phyloP scores from a whole-genome alignment of 2,888 invertebrate genomes.

The Dicroscelio sp. region DNA sequence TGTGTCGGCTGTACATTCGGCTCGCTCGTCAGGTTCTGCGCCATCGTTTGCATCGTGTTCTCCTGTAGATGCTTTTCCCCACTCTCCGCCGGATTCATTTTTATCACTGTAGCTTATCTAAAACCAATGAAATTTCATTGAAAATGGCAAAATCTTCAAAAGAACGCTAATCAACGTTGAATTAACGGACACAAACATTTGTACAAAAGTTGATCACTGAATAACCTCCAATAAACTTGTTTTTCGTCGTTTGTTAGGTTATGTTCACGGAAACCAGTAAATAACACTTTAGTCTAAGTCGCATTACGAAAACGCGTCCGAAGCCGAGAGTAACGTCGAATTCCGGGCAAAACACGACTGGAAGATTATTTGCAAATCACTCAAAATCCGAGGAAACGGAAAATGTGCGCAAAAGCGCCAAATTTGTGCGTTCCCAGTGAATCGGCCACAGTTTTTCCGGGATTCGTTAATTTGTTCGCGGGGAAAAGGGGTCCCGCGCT shows the following conservation, averaged over 20 bases:
- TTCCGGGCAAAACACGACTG: too few relatives aligned
- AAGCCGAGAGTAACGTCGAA: too few relatives aligned
- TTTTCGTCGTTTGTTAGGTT: conserved; percentile 43
- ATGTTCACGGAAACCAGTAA: conserved; percentile 47
- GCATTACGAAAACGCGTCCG: conserved; percentile 40
- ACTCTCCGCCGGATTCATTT: conserved; percentile 83
- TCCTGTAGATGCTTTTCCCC: conserved; percentile 90
- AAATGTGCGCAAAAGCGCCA: too few relatives aligned
- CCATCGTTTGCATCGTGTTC: conserved; percentile 87
- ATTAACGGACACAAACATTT: too few relatives aligned
- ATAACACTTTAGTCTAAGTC: conserved; percentile 2
- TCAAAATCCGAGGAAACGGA: too few relatives aligned
- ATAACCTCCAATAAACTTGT: too few relatives aligned
- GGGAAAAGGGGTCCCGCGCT: too few relatives aligned
- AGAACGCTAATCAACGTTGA: neutral
- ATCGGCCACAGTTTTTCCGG: too few relatives aligned
- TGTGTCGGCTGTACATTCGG: conserved; percentile 88
- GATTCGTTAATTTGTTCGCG: too few relatives aligned
- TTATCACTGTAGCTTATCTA: neutral
- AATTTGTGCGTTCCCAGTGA: too few relatives aligned
- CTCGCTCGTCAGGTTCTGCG: conserved; percentile 90
- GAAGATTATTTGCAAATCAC: too few relatives aligned
- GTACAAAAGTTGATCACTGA: too few relatives aligned
- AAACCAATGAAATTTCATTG: neutral
- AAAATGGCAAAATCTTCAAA: neutral